A percentile compares a stretch with the other conserved stretches of the same genome.
phyloP scores from a whole-genome alignment of 2,113 vertebrate species.

The Centropristis striata region DNA sequence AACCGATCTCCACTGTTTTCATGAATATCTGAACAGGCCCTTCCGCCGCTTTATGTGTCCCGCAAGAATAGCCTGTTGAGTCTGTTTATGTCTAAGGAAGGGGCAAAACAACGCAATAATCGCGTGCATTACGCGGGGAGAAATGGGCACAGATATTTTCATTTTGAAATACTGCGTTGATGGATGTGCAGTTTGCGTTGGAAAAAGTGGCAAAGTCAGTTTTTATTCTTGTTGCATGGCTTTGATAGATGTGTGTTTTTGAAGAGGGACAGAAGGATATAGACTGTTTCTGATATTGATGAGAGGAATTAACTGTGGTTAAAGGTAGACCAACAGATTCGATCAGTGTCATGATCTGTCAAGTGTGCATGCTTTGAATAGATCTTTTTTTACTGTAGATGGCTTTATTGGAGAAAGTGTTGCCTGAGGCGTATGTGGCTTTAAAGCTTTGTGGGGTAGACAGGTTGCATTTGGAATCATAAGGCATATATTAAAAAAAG shows the following conservation, averaged over 20 bases:
- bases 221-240: background rate
- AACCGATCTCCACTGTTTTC: constrained; percentile 45
- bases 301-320: background rate
- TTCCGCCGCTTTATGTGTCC: constrained; percentile 30
- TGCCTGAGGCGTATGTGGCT: background rate
- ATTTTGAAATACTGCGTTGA: background rate
- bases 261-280: background rate
- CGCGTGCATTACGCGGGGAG: constrained; percentile 8
- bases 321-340: background rate
- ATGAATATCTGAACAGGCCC: constrained; percentile 73
- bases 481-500: too few relatives aligned
- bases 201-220: constrained; percentile 5
- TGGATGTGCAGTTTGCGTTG: background rate
- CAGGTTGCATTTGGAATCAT: too few relatives aligned
- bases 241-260: background rate
- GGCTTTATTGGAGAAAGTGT: background rate
- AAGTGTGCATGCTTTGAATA: too few relatives aligned
- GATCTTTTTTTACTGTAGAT: background rate
- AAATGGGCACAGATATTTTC: constrained; percentile 12
- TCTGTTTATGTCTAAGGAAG: constrained; percentile 36
- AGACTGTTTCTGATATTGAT: background rate
- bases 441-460: too few relatives aligned
- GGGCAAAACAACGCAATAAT: background rate
- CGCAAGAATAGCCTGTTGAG: constrained; percentile 47
- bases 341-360: background rate